Percentiles rank a stretch among this genome's conserved stretches.
Evolutionary conservation across 2,797 vertebrate species (phyloP).

Genomic region (Urocyon cinereoargenteus): DNA sequence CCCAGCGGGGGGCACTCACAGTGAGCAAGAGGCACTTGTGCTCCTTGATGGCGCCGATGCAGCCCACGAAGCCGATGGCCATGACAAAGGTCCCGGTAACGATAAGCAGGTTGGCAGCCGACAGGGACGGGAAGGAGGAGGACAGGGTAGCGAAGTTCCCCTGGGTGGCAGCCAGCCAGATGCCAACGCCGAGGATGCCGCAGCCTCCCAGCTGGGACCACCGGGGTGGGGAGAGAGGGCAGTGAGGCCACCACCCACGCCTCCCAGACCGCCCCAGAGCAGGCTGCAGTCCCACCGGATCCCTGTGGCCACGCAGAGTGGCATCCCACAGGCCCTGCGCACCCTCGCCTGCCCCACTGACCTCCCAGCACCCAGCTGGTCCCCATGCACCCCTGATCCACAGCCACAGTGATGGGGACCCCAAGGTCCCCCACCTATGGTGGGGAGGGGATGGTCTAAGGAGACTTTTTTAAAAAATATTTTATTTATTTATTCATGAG

Average conservation of each 20-base stretch:
- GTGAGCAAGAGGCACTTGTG: constrained; percentile 96
- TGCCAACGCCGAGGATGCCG: constrained; percentile 97
- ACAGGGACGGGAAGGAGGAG: constrained; percentile 96
- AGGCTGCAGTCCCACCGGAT: background rate
- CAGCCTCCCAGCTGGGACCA: constrained; percentile 95
- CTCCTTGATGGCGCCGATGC: constrained; percentile 98
- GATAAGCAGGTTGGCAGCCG: constrained; percentile 98
- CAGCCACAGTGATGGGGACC: rapidly evolving
- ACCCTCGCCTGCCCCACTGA: background rate
- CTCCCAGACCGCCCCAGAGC: background rate
- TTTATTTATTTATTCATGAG: no score
- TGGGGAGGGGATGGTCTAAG: background rate
- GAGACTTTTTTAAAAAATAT: background rate
- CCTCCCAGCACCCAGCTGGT: background rate
- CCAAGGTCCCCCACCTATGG: background rate
- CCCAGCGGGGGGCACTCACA: constrained; percentile 89
- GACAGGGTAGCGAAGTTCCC: constrained; percentile 99
- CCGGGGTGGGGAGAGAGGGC: constrained; percentile 50
- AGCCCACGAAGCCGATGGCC: constrained; percentile 98
- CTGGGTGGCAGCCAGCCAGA: constrained; percentile 99
- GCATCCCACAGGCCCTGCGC: background rate
- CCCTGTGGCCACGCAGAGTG: rapidly evolving
- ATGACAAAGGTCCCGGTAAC: constrained; percentile 95
- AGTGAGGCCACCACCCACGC: background rate
- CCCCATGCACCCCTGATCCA: background rate